phyloP scores from a whole-genome alignment of 2,888 invertebrate species.

The Thumatha senex region DNA sequence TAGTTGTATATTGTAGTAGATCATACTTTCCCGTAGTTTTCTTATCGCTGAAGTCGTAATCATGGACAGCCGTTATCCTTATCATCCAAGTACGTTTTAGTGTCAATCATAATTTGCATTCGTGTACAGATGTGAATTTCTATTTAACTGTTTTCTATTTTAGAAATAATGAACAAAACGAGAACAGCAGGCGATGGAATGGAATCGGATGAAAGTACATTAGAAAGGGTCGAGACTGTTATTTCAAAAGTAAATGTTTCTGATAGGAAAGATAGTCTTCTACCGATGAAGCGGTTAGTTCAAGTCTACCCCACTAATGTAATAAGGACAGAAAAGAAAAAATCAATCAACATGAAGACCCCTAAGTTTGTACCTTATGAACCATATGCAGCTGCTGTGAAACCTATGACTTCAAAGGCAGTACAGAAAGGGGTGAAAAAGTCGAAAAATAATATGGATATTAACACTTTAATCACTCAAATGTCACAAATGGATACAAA shows the following conservation, averaged over 20 bases:
- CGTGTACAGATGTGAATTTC: constrained; percentile 27
- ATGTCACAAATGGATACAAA: constrained; percentile 88
- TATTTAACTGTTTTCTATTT: constrained; percentile 18
- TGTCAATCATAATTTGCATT: constrained; percentile 16
- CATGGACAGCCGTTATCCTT: constrained; percentile 53
- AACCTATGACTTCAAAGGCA: constrained; percentile 86
- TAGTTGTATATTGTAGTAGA: too few species aligned
- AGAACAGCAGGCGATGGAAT: constrained; percentile 91
- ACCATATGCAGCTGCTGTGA: constrained; percentile 93
- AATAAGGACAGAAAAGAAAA: constrained; percentile 81
- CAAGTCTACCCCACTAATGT: constrained; percentile 84
- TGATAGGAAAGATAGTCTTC: constrained; percentile 47
- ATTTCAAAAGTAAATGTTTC: constrained; percentile 26
- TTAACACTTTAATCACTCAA: constrained; percentile 87
- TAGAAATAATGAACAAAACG: constrained; percentile 71
- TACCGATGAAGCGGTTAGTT: constrained; percentile 55
- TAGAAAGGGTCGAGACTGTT: constrained; percentile 43
- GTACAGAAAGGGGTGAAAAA: constrained; percentile 65
- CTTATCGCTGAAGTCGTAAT: constrained; percentile 9
- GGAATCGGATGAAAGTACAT: constrained; percentile 82
- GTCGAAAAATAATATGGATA: constrained; percentile 85
- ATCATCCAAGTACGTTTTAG: constrained; percentile 49
- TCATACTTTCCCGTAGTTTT: constrained; percentile 5
- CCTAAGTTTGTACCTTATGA: constrained; percentile 95
- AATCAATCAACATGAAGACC: constrained; percentile 83